Evolutionary conservation across 2,888 invertebrate genomes (phyloP), one percentile per base, ranked within the genome.

Genomic region (Apeira syringaria): DNA sequence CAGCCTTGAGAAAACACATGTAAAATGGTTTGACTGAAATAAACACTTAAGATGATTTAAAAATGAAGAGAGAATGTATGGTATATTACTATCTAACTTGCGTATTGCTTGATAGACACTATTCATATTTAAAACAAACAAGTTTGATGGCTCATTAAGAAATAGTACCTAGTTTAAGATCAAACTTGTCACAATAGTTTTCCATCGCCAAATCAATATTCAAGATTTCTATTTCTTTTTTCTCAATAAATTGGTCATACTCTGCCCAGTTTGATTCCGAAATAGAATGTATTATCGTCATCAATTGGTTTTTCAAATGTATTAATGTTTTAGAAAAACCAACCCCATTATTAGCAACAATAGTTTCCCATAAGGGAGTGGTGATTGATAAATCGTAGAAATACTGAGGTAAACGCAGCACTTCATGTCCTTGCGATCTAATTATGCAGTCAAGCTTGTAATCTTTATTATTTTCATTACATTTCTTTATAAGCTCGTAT

Each of bases 391-490:
- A 53, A 25, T 69, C 64, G 27, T 63, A 43, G 13, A 68, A 67
- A 34, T 60, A 55, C 31, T 47, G 32, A 5, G 82, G 80, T 18
- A 80, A 46, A 31, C 67, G 58, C 29, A 81, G 32, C 3, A 81
- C 67, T 41, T 67, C 51, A 61, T 73, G 71, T 0, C 80, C 81
- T 38, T 72, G 58, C 0, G 69, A 61, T 61, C 59, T 63, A 3
- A 80, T 45, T 30, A 74, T 53, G 11, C 50, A 42, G 27, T 79
- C 78, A 26, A 80, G 38, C 10, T 56, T 47, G 43, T 57, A 61
- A 24, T 56, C 41, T 25, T 46, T 45, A 11, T 43, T 35, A 33
- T 54, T 50, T 7, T 26, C 29, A 33, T 2, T 56, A 32, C 47
- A 57, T 61, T 46, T 66, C 64, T 25, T 56, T 50, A 43, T 73